phyloP scores from a whole-genome alignment of 2,113 vertebrate genomes.

The Progne subis region DNA sequence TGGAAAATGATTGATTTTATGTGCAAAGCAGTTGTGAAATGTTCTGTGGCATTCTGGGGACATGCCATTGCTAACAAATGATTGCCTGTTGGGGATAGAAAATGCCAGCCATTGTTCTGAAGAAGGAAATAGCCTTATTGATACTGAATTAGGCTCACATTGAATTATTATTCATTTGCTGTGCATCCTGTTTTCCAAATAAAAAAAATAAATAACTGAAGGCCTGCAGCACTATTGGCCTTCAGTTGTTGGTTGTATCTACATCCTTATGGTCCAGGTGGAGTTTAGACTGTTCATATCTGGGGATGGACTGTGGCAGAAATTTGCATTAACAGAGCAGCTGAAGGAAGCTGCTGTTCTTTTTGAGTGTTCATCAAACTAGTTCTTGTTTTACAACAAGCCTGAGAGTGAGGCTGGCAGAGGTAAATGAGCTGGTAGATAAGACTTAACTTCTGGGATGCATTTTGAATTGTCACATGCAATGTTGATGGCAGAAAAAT shows the following conservation, averaged over 20 bases:
- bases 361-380: not conserved
- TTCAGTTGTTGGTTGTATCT: not conserved
- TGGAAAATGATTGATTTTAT: conserved; percentile 56
- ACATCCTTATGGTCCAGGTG: not conserved
- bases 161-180: conserved; percentile 53
- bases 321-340: not conserved
- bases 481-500: not conserved
- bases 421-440: not conserved
- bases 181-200: conserved; percentile 44
- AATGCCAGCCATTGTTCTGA: conserved; percentile 65
- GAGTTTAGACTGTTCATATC: not conserved
- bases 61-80: conserved; percentile 63
- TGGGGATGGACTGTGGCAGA: not conserved
- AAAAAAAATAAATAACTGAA: conserved; percentile 2
- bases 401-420: not conserved
- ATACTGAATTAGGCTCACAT: conserved; percentile 55
- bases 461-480: not conserved
- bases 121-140: conserved; percentile 67
- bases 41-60: conserved; percentile 59
- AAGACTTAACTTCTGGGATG: not conserved
- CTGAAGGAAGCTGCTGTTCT: not conserved
- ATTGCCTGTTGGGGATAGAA: conserved; percentile 63
- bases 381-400: not conserved
- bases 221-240: not conserved
- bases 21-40: conserved; percentile 58